Percentiles rank a stretch among this genome's conserved stretches.
These are phyloP conservation scores for Oncorhynchus mykiss DNA, from an alignment of 2,113 vertebrate species.

Conservation along the genomic window DNA sequence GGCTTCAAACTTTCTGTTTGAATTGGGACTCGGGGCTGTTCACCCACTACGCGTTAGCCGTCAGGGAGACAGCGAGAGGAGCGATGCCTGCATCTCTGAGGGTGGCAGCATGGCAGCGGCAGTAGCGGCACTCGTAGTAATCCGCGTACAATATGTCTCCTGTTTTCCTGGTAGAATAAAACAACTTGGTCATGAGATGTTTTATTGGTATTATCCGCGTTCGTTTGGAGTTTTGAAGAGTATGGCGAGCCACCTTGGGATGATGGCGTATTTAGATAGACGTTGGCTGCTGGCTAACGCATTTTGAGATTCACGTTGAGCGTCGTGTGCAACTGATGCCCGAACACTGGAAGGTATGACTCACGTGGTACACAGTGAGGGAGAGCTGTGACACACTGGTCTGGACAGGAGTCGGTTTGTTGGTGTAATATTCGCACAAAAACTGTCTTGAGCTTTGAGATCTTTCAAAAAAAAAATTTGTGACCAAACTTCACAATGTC, in stretches of 20 bases:
- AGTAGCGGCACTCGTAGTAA: constrained; percentile 3
- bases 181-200: constrained; percentile 18
- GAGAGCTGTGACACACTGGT: too few relatives aligned
- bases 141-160: constrained; percentile 21
- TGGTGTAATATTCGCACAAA: too few relatives aligned
- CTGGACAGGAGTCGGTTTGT: too few relatives aligned
- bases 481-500: too few relatives aligned
- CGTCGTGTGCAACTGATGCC: too few relatives aligned
- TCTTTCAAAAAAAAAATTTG: too few relatives aligned
- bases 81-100: constrained; percentile 18
- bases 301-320: too few relatives aligned
- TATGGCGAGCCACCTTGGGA: not conserved
- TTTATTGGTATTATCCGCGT: not conserved
- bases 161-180: constrained; percentile 34
- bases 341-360: too few relatives aligned
- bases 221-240: constrained; percentile 42
- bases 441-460: too few relatives aligned
- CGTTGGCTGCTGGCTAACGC: too few relatives aligned
- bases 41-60: constrained; percentile 1
- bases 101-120: not conserved
- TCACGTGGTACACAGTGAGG: too few relatives aligned
- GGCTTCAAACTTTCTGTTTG: constrained; percentile 32
- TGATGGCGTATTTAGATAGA: not conserved
- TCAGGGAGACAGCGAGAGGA: not conserved
- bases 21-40: constrained; percentile 31